Evolutionary conservation across 1,140 invertebrate species (phyloP), one percentile per base, ranked within the genome.

Genomic region (Cecropterus lyciades): DNA sequence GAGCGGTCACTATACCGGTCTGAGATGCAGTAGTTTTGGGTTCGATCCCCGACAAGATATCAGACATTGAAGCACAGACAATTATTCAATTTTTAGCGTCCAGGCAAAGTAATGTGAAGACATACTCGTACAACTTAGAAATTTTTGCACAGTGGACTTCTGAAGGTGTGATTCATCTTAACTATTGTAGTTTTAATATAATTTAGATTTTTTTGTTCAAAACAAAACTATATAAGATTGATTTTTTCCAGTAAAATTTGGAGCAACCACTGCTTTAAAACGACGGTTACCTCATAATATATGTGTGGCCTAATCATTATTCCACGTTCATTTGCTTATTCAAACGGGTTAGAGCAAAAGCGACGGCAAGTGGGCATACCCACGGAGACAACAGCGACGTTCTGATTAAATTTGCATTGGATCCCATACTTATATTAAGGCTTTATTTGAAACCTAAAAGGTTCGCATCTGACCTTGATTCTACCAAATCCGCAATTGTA

Each of bases 371-470:
- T 46, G 24, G 48, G 27, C 56, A 45, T 52, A 52, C 14, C 49
- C 14, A n/a, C 40, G 40, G 49, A 51, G 46, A 57, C 65, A 53
- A 52, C 65, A 62, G 42, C 56, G 24, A 14, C 55, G 48, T 43
- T 56, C 67, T 73, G 69, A 73, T 76, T 70, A 73, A 73, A 70
- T 78, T 73, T 78, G 69, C 73, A 78, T 75, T 55, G 45, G 17
- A 69, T 16, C 11, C 30, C n/a, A 11, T 48, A 27, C 56, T 59
- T 59, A 48, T 59, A 46, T 59, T 46, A 48, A 59, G 43, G 24
- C 27, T 46, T 53, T 53, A 40, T 53, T 40, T 24, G 9, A 11
- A 52, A 37, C 14, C 14, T 46, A n/a, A 15, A 37, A 48, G 15
- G 27, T 48, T 48, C 27, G 42, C n/a, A 46, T n/a, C 9, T 13